Conservation (phyloP, 2,113 vertebrate genomes). For the Eulemur rufifrons region DNA sequence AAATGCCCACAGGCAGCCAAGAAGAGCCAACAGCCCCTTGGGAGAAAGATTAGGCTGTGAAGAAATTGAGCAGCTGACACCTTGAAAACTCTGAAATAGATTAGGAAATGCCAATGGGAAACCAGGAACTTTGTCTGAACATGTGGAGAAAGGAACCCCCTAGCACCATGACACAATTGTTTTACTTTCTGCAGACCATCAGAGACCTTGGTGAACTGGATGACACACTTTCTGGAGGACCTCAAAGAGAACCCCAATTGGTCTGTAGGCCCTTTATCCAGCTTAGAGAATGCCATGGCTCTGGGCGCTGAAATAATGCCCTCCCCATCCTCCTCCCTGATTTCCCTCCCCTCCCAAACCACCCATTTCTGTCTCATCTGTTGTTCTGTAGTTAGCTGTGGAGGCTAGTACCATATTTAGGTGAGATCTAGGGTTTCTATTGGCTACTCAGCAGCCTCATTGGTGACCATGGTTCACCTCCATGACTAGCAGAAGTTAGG, state of each 20-base stretch:
- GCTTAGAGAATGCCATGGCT: background rate
- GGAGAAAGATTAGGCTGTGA: background rate
- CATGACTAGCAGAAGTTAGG: background rate
- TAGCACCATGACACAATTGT: no score
- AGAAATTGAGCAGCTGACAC: background rate
- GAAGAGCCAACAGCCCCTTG: background rate
- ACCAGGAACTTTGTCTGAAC: background rate
- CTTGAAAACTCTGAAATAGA: background rate
- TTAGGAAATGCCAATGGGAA: background rate
- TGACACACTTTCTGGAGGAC: background rate
- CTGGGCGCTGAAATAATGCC: background rate
- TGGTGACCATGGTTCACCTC: background rate
- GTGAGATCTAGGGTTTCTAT: background rate
- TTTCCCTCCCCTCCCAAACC: background rate
- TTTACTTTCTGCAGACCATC: background rate
- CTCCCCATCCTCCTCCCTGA: background rate
- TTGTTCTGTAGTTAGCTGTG: background rate
- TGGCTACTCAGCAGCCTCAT: background rate
- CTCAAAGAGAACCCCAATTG: background rate
- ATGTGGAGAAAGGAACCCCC: background rate
- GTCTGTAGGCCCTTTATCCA: background rate
- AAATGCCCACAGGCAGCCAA: background rate
- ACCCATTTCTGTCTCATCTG: background rate
- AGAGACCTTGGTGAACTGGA: background rate
- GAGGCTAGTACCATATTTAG: background rate